Evolutionary conservation across 2,888 invertebrate genomes (phyloP).

Genomic region (Camponotus fellah): DNA sequence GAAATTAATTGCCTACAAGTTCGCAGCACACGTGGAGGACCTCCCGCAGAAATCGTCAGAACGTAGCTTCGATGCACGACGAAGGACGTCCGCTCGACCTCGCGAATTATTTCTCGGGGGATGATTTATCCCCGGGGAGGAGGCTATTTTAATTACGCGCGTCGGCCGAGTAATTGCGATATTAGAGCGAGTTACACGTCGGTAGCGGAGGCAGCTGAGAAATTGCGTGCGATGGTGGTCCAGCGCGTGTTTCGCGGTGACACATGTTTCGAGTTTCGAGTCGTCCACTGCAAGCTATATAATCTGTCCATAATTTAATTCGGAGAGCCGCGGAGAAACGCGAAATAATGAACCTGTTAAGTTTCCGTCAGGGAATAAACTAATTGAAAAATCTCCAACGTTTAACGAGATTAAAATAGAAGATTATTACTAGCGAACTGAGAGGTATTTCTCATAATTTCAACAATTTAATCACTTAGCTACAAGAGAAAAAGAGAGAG

Average conservation of each 20-base stretch:
- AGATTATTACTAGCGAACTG: constrained; percentile 7
- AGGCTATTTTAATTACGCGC: constrained; percentile 35
- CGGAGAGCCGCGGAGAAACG: not conserved
- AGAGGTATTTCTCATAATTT: constrained; percentile 14
- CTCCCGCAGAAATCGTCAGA: constrained; percentile 68
- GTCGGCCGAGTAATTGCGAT: constrained; percentile 39
- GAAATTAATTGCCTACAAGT: constrained; percentile 79
- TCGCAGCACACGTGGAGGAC: constrained; percentile 71
- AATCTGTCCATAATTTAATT: constrained; percentile 24
- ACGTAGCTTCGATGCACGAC: constrained; percentile 30
- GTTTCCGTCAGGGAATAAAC: not conserved
- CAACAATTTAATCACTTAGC: not conserved
- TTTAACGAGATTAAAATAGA: not conserved
- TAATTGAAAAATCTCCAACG: not conserved
- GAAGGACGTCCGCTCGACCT: not conserved
- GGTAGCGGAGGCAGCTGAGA: not conserved
- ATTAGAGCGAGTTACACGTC: constrained; percentile 25
- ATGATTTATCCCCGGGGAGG: constrained; percentile 39
- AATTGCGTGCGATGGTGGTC: constrained; percentile 39
- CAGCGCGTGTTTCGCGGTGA: constrained; percentile 15
- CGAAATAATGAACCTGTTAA: not conserved
- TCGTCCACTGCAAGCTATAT: not conserved
- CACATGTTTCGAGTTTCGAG: constrained; percentile 11
- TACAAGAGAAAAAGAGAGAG: not conserved
- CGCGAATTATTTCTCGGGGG: constrained; percentile 13